Conservation (phyloP, 2,888 invertebrate genomes). For the Capitulum mitella region DNA sequence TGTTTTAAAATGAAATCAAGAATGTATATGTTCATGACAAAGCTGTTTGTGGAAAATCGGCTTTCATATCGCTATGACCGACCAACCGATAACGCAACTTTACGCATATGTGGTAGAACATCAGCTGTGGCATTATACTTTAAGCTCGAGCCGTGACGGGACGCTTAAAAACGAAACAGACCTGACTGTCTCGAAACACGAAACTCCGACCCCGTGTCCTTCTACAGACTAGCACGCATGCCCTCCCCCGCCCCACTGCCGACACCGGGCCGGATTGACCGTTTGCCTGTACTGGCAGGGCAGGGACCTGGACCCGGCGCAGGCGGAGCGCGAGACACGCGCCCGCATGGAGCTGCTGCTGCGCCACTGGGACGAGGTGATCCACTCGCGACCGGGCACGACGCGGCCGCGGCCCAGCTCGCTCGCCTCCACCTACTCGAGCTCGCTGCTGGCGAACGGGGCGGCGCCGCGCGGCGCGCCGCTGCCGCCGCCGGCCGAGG, state of each 20-base stretch:
- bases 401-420: slow-evolving; percentile 11
- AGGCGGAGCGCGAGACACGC: neutral
- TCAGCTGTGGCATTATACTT: too few species aligned
- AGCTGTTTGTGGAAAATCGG: too few species aligned
- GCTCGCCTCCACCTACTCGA: neutral
- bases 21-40: too few species aligned
- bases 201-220: neutral
- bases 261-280: neutral
- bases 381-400: slow-evolving; percentile 9
- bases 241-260: too few species aligned
- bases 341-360: neutral
- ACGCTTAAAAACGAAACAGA: neutral
- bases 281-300: neutral
- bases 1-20: too few species aligned
- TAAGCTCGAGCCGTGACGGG: neutral
- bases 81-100: too few species aligned
- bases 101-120: too few species aligned
- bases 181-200: neutral
- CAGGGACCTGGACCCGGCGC: neutral
- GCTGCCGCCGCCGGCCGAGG: slow-evolving; percentile 12
- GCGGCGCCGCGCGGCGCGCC: neutral
- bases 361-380: slow-evolving; percentile 15
- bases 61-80: too few species aligned
- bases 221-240: neutral
- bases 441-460: neutral